Evolutionary conservation across 2,888 invertebrate genomes (phyloP).

Genomic region (Dinocampus coccinellae): DNA sequence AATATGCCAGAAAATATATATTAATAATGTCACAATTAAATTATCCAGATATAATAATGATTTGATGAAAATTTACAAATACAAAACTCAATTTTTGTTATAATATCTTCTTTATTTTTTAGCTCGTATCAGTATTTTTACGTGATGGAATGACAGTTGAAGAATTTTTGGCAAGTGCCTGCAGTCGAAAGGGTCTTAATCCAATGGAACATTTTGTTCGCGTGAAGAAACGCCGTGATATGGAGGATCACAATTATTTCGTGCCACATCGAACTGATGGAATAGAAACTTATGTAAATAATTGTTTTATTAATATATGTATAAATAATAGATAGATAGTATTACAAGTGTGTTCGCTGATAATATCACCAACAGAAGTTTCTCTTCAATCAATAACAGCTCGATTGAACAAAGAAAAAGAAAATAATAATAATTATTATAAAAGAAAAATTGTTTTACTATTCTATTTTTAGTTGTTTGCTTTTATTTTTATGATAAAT

Average conservation of each 20-base stretch:
- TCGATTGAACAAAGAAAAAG: background rate
- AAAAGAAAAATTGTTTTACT: background rate
- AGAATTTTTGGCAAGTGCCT: slow-evolving; percentile 93
- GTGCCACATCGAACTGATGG: slow-evolving; percentile 95
- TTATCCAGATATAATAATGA: too few species aligned
- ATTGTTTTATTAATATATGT: background rate
- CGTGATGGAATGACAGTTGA: slow-evolving; percentile 95
- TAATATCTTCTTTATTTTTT: slow-evolving; percentile 39
- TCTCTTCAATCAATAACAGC: background rate
- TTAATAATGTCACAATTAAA: background rate
- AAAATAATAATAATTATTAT: background rate
- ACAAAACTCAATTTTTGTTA: background rate
- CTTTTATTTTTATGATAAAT: background rate
- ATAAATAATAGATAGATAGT: background rate
- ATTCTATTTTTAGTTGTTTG: slow-evolving; percentile 3
- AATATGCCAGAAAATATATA: background rate
- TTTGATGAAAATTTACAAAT: too few species aligned
- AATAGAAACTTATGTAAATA: slow-evolving; percentile 94
- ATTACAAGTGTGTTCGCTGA: background rate
- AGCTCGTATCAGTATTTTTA: slow-evolving; percentile 85
- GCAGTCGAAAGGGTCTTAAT: slow-evolving; percentile 91
- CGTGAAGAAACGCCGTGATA: slow-evolving; percentile 92
- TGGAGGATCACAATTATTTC: slow-evolving; percentile 96
- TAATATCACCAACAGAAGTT: background rate
- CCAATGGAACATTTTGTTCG: slow-evolving; percentile 96